Evolutionary conservation across 2,113 vertebrate species (phyloP).

Genomic region (Cyprinodon variegatus): DNA sequence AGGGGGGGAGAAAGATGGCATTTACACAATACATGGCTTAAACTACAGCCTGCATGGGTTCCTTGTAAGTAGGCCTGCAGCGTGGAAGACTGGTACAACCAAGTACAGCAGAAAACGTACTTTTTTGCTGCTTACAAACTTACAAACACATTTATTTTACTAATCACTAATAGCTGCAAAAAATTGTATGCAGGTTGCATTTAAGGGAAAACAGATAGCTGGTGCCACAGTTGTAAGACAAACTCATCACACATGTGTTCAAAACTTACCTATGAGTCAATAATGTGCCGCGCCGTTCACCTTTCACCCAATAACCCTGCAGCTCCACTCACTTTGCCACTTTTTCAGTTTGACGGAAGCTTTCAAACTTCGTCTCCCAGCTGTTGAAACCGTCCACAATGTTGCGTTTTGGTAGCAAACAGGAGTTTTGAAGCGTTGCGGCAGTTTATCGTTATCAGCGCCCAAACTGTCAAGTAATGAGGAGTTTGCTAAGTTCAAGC

Average conservation of each 20-base stretch:
- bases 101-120: background rate
- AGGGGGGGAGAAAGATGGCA: conserved; percentile 15
- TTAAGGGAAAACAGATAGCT: background rate
- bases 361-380: conserved; percentile 6
- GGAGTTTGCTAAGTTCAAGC: background rate
- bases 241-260: background rate
- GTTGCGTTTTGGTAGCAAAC: background rate
- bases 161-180: background rate
- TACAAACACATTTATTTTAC: background rate
- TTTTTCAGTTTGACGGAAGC: background rate
- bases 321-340: background rate
- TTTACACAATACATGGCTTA: conserved; percentile 12
- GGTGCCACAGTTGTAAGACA: background rate
- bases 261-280: conserved; percentile 64
- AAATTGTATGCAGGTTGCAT: background rate
- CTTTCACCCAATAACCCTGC: conserved; percentile 64
- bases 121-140: background rate
- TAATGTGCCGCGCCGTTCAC: conserved; percentile 40
- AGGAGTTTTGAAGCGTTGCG: conserved; percentile 26
- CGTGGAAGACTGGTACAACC: conserved; percentile 3
- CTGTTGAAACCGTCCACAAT: background rate
- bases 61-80: conserved; percentile 3
- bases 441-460: conserved; percentile 23
- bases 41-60: conserved; percentile 5
- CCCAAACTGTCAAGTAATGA: conserved; percentile 20